Base-by-base conservation (phyloP, 2,888 invertebrate species). In the Sympetrum striolatum region DNA sequence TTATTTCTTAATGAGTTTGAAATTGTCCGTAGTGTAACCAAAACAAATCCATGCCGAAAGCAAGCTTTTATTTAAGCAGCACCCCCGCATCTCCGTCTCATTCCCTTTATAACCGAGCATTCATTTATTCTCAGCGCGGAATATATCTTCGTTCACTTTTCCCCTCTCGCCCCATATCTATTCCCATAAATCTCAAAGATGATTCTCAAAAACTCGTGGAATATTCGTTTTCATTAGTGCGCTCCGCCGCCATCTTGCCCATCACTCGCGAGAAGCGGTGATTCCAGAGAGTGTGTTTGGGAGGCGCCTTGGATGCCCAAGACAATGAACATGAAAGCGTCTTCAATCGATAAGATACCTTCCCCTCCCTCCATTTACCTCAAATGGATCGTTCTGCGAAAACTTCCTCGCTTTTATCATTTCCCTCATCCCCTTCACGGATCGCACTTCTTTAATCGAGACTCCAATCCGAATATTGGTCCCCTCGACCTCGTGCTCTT, bases 221-320 rank as follows among this genome's bases (percentile, higher is more conserved):
- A 39, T 64, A 86, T 86, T 60, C 64, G 86, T 86, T 86, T 86
- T 86, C 86, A 86, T 86, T 86, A 86, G 60, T 86, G 60, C 86
- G 86, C 86, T n/a, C 86, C 86, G 60, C 37, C 60, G 86, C 86
- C 86, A 60, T 86, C 35, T 86, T 60, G 37, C 37, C 86, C 86
- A 86, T 86, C 37, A 86, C 86, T 64, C n/a, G 37, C 39, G 60
- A 86, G 64, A 86, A 86, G 86, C 60, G 86, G 86, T 64, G 60
- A 22, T 86, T 64, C 60, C n/a, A 60, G 35, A 25, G 31, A 58
- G 86, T 37, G 37, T 86, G 60, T 60, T 37, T 35, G 60, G 31
- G 22, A 86, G 60, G 25, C 44, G 48, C 37, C 22, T 86, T 31
- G 82, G 44, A 58, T 37, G 86, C 31, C 25, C 37, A 64, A 64